Base-by-base conservation (phyloP, 2,888 invertebrate species). In the Steinernema carpocapsae region DNA sequence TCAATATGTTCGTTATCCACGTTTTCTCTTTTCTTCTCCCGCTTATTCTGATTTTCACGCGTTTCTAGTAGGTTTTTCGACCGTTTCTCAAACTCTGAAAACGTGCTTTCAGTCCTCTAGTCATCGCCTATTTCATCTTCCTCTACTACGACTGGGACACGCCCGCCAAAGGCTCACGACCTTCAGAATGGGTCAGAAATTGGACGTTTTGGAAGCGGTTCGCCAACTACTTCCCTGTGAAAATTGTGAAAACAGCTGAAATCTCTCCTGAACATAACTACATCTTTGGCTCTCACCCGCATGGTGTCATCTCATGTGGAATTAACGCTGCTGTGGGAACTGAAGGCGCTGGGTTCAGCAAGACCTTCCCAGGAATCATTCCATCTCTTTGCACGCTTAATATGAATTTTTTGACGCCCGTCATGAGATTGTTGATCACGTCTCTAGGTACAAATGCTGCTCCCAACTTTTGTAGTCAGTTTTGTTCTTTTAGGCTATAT, bases 261-360 rank as follows among this genome's bases (percentile, higher is more conserved):
- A n/a, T n/a, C n/a, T n/a, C n/a, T n/a, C n/a, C n/a, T n/a, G n/a
- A n/a, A n/a, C n/a, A n/a, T n/a, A n/a, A n/a, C n/a, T n/a, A n/a
- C n/a, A n/a, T n/a, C n/a, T n/a, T n/a, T n/a, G n/a, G n/a, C n/a
- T n/a, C n/a, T n/a, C n/a, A n/a, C n/a, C n/a, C n/a, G n/a, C n/a
- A n/a, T n/a, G n/a, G n/a, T n/a, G n/a, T n/a, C n/a, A n/a, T n/a
- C n/a, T n/a, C 93, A 70, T 91, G 92, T 17, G 94, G 95, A 0
- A 91, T 92, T 0, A 92, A 93, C 79, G 91, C 91, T 0, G 92
- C 92, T 43, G 94, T 95, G 89, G 92, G 91, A 0, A 92, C 93
- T 0, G 92, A 90, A 77, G 89, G 87, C 7, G 88, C 88, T 0
- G 87, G 87, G 17, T 90, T 90, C 80, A 87, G 87, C 52, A 72